Evolutionary conservation across 2,113 vertebrate species (phyloP).

Genomic region (Corythornis cristatus): DNA sequence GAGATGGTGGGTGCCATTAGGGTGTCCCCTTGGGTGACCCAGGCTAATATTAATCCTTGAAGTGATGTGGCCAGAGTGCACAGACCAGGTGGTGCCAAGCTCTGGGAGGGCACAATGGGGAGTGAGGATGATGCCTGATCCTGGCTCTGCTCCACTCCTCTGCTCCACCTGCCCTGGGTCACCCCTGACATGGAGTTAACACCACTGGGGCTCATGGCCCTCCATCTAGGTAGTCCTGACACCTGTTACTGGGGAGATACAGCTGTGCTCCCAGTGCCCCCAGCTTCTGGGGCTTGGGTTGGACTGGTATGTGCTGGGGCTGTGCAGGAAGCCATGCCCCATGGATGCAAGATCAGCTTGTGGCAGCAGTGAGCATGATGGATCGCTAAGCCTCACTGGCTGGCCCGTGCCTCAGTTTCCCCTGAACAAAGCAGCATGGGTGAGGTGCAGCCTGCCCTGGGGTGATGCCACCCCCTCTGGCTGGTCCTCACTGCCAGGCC

Average conservation of each 20-base stretch:
- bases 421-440: fast-evolving
- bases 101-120: neutral
- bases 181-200: fast-evolving
- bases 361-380: fast-evolving
- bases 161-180: neutral
- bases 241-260: neutral
- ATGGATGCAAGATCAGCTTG: neutral
- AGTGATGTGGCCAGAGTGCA: fast-evolving
- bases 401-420: neutral
- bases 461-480: fast-evolving
- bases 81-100: fast-evolving
- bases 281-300: fast-evolving
- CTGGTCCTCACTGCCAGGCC: neutral
- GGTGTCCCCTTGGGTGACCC: neutral
- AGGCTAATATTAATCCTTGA: neutral
- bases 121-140: fast-evolving
- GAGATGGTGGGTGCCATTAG: neutral
- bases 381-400: fast-evolving
- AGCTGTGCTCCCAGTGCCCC: neutral
- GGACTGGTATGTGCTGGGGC: neutral
- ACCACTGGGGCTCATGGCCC: fast-evolving
- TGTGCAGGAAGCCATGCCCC: neutral
- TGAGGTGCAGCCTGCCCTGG: neutral
- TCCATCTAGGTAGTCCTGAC: neutral
- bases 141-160: neutral